Base-by-base conservation (phyloP, 2,113 vertebrate species). In the Thryonomys swinderianus region DNA sequence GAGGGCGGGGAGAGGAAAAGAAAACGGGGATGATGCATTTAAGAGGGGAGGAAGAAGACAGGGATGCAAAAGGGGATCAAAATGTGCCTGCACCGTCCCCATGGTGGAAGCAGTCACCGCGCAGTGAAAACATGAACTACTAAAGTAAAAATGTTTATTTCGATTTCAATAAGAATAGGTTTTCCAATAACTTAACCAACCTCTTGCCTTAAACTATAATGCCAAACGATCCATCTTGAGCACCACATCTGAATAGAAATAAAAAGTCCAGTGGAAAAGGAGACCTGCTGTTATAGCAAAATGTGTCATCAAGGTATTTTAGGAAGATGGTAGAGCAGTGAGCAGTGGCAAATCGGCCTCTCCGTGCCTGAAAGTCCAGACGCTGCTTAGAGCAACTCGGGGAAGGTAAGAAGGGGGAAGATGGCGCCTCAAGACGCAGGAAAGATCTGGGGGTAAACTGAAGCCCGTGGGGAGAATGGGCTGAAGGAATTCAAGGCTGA, bases 161-260 rank as follows among this genome's bases (percentile, higher is more conserved):
- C 51, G 55, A 89, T 80, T 13, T 93, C 40, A 94, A 6, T 87
- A 69, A 57, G 34, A 34, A 67, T 42, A 51, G 6, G 62, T 86
- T 91, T 79, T 82, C 27, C 69, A 93, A 85, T 57, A 86, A 74
- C 4, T 62, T 90, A 64, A 42, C 34, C 61, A 88, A 85, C 5
- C 12, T 73, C 8, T 78, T 9, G 32, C 55, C 25, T 83, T 93
- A 95, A 92, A 94, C 74, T 59, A 84, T 55, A 69, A 8, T 69
- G 18, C 42, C 51, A 95, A 79, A 79, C 62, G 23, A 51, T 90
- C 10, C 12, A 81, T 83, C 93, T 82, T 92, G 55, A 94, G 30
- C 12, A 34, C 34, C 81, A 95, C 88, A 74, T 76, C 5, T 61
- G 34, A 86, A 85, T 84, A 90, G 80, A 85, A 95, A 87, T 16